These are phyloP conservation scores for Piaya cayana DNA, from an alignment of 2,113 vertebrate genomes.

Conservation along the genomic window DNA sequence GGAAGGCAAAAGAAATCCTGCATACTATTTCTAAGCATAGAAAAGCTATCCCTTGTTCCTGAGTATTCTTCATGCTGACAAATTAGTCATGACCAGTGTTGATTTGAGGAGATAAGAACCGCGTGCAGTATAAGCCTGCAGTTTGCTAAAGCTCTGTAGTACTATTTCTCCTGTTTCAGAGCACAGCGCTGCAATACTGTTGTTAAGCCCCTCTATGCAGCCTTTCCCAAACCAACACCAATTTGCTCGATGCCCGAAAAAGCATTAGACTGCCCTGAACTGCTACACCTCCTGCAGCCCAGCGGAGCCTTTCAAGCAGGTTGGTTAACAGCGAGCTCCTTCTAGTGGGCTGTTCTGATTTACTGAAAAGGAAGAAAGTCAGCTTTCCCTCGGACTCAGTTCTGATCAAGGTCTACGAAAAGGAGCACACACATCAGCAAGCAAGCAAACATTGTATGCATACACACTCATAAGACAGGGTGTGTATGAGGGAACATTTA, in stretches of 20 bases:
- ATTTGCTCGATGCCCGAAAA: background rate
- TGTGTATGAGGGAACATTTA: background rate
- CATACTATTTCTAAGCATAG: background rate
- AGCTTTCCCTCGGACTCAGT: background rate
- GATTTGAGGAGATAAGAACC: background rate
- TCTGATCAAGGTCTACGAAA: background rate
- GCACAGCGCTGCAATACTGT: background rate
- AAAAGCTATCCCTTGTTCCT: background rate
- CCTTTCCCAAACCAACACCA: background rate
- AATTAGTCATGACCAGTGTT: fast-evolving
- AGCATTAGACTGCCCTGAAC: background rate
- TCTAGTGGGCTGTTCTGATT: background rate
- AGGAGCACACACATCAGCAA: background rate
- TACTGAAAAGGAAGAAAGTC: background rate
- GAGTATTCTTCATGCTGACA: fast-evolving
- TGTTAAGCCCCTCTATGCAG: background rate
- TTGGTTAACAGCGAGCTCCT: background rate
- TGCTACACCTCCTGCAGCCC: background rate
- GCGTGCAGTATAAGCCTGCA: background rate
- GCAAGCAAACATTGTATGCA: background rate
- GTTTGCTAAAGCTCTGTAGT: background rate
- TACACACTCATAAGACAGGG: background rate
- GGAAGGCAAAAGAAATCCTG: background rate
- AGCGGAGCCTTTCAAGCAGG: fast-evolving
- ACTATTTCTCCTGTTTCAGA: background rate